Conservation (phyloP, 2,888 invertebrate species). For the Bhutanitis thaidina region DNA sequence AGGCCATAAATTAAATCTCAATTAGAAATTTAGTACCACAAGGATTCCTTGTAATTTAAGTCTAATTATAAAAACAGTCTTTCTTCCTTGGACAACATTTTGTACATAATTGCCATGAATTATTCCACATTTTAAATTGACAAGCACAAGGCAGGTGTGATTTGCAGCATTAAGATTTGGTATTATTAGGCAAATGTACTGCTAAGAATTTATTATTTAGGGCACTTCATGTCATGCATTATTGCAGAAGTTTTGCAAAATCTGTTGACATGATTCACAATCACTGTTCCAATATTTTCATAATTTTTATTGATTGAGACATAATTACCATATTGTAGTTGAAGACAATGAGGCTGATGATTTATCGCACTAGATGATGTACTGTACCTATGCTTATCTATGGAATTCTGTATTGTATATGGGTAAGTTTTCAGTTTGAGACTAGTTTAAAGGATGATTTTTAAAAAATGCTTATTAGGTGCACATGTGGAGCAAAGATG, state of each 20-base stretch:
- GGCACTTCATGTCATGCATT: neutral
- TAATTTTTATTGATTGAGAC: constrained; percentile 47
- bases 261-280: neutral
- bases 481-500: too few species aligned
- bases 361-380: constrained; percentile 26
- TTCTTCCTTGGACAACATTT: constrained; percentile 40
- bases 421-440: too few species aligned
- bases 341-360: constrained; percentile 40
- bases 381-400: too few species aligned
- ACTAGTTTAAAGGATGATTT: too few species aligned
- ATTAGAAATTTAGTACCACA: constrained; percentile 48
- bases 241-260: neutral
- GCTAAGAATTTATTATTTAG: neutral
- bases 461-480: too few species aligned
- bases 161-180: neutral
- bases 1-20: constrained; percentile 54
- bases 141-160: neutral
- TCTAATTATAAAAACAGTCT: constrained; percentile 31
- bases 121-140: constrained; percentile 9
- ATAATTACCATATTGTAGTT: constrained; percentile 36
- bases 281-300: neutral
- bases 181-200: neutral
- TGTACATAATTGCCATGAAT: constrained; percentile 22
- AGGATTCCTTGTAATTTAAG: constrained; percentile 43
- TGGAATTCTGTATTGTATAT: too few species aligned